Evolutionary conservation across 2,888 invertebrate species (phyloP).

Genomic region (Ophion costatus): DNA sequence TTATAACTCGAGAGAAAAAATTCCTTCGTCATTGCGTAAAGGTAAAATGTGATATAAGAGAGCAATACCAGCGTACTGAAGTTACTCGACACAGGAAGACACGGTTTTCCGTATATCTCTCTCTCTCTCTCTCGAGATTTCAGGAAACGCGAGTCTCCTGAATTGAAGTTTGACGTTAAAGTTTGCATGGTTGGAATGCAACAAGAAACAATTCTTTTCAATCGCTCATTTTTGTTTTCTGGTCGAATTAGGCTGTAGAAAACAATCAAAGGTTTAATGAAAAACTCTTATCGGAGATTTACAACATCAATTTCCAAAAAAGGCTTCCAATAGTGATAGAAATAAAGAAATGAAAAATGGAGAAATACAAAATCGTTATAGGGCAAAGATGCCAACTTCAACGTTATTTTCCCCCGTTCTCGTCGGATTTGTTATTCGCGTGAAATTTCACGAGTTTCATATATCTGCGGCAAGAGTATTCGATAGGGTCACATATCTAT

Average conservation of each 20-base stretch:
- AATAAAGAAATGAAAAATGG: no score
- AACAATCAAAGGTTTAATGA: no score
- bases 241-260: no score
- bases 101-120: slow-evolving; percentile 8
- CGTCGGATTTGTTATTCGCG: slow-evolving; percentile 9
- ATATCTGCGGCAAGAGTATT: neutral
- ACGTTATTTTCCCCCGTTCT: neutral
- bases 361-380: no score
- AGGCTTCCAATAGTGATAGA: no score
- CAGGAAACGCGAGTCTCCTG: slow-evolving; percentile 22
- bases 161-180: no score
- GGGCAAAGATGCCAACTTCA: no score
- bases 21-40: slow-evolving; percentile 15
- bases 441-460: neutral
- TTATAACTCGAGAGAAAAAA: slow-evolving; percentile 17
- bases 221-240: no score
- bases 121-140: neutral
- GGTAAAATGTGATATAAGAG: slow-evolving; percentile 35
- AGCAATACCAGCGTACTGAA: slow-evolving; percentile 34
- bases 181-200: no score
- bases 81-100: slow-evolving; percentile 39
- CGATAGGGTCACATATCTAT: slow-evolving; percentile 10
- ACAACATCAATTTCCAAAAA: no score
- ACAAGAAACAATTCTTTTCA: no score
- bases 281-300: no score